Percentiles rank a stretch among this genome's conserved stretches.
Evolutionary conservation across 2,797 vertebrate species (phyloP).

Genomic region (Brachymystax lenok): DNA sequence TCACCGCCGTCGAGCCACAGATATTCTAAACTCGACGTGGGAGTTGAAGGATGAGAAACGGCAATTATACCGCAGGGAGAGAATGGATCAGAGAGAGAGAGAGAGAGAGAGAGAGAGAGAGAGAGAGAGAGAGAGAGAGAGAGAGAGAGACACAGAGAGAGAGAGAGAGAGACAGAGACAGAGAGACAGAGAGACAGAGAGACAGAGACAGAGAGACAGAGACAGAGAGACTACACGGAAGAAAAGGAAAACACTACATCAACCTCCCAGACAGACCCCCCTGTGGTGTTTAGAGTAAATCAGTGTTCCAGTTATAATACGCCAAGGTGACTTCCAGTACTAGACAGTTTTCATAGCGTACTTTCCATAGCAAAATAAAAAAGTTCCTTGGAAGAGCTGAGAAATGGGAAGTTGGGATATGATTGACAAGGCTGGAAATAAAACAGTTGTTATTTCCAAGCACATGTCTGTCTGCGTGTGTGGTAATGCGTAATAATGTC

Average conservation of each 20-base stretch:
- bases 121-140: too few species aligned
- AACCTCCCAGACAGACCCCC: not conserved
- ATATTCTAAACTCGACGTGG: conserved; percentile 18
- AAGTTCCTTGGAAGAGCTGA: not conserved
- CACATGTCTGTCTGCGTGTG: not conserved
- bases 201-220: not conserved
- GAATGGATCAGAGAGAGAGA: not conserved
- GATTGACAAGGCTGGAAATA: not conserved
- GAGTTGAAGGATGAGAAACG: conserved; percentile 9
- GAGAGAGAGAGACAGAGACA: too few species aligned
- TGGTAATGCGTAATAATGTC: not conserved
- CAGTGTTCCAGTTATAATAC: too few species aligned
- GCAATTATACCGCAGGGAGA: conserved; percentile 3
- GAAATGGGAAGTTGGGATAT: not conserved
- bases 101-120: too few species aligned
- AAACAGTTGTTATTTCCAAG: not conserved
- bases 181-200: too few species aligned
- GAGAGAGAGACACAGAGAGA: too few species aligned
- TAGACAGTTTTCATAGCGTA: not conserved
- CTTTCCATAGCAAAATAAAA: not conserved
- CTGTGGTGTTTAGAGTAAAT: not conserved
- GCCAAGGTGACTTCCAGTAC: not conserved
- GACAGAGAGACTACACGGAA: too few species aligned
- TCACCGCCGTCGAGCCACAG: not conserved
- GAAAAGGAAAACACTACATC: not conserved